Base-by-base conservation (phyloP, 2,888 invertebrate species). In the Thymelicus acteon region DNA sequence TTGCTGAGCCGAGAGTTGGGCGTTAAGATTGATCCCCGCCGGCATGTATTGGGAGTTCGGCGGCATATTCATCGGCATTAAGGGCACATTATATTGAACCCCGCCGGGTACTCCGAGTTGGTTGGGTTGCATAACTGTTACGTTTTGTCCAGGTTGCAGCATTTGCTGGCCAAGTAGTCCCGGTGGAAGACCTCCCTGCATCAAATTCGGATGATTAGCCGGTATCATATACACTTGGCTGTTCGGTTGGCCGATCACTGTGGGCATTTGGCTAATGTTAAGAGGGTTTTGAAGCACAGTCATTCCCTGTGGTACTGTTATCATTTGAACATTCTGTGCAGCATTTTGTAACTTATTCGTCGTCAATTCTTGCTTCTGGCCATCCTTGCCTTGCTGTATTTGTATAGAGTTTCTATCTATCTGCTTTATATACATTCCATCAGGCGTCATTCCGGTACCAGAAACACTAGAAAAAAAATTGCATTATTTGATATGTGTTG, bases 161-260 rank as follows among this genome's bases (percentile, higher is more conserved):
- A 93, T 83, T 77, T 93, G 92, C 67, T 92, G 93, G 0, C 90
- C 83, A 7, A 91, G 78, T 15, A 93, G 40, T 0, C 91, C 91
- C 7, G 85, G 86, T 0, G 87, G 89, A 37, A 93, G 67, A 0
- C 82, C 84, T 0, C 86, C 80, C 75, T 92, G 92, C 49, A 92
- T 84, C 12, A 92, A 74, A 71, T 86, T 91, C 0, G 85, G 85
- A 74, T 91, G 91, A 72, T 92, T 93, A 0, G 93, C 81, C 0
- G 93, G 92, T 78, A 93, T 92, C 92, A 93, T 93, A 76, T 93
- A 93, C 0, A 93, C 93, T 79, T 93, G 93, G 76, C 89, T 91
- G 73, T 92, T 92, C 0, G 83, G 88, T 71, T 93, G 93, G 0
- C 92, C 92, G 6, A 93, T 80, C 70, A 92, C 79, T 0, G 89